phyloP scores from a whole-genome alignment of 2,113 vertebrate species.

The Thunnus maccoyii region DNA sequence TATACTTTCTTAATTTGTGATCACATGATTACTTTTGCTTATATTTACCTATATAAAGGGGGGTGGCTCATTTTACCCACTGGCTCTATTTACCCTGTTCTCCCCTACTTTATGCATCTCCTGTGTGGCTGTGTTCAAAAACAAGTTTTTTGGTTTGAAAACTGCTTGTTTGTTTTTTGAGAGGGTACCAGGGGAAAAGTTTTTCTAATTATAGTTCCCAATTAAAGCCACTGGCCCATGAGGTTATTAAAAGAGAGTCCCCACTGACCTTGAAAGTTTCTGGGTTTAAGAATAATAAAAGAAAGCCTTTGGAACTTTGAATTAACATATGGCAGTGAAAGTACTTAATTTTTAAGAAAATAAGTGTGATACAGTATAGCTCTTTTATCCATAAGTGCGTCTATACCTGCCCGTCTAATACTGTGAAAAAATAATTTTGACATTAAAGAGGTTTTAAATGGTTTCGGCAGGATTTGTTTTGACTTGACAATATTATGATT shows the following conservation, averaged over 20 bases:
- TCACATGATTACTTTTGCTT: too few species aligned
- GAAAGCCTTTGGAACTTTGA: constrained; percentile 26
- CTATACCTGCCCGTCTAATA: constrained; percentile 8
- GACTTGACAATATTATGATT: not conserved
- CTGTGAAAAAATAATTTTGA: constrained; percentile 28
- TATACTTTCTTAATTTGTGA: too few species aligned
- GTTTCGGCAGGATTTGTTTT: not conserved
- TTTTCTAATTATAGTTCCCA: constrained; percentile 64
- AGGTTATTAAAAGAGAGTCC: constrained; percentile 53
- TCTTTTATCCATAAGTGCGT: constrained; percentile 42
- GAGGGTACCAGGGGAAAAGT: constrained; percentile 47
- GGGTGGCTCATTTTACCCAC: too few species aligned
- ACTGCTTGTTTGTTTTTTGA: constrained; percentile 19
- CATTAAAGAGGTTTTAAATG: constrained; percentile 34
- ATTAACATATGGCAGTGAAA: constrained; percentile 44
- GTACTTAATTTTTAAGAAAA: constrained; percentile 11
- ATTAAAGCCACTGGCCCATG: constrained; percentile 68
- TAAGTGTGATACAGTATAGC: not conserved
- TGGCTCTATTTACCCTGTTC: too few species aligned
- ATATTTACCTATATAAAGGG: too few species aligned
- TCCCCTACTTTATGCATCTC: not conserved
- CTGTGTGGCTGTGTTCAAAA: not conserved
- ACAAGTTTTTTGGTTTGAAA: not conserved
- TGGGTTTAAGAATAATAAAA: constrained; percentile 31
- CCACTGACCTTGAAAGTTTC: constrained; percentile 70